A percentile compares a stretch with the other conserved stretches of the same genome.
phyloP scores from a whole-genome alignment of 2,113 vertebrate species.

The Lanius ludovicianus region DNA sequence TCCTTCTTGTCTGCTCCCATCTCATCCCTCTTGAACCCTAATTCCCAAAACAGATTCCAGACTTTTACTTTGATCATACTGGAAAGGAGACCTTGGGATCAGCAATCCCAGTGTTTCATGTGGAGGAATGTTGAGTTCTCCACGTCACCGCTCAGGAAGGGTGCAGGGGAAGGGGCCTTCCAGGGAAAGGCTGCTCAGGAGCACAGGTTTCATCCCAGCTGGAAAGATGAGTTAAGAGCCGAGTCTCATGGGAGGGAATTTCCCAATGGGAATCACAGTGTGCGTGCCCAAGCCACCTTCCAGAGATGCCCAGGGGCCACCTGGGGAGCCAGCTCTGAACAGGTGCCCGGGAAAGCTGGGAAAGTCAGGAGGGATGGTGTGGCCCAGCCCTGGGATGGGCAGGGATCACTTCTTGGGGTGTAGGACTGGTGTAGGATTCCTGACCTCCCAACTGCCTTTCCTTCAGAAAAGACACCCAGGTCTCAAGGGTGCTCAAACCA shows the following conservation, averaged over 20 bases:
- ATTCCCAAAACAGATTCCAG: neutral
- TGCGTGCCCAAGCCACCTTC: neutral
- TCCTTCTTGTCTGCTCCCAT: neutral
- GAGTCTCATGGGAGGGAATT: neutral
- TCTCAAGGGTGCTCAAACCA: neutral
- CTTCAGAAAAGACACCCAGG: neutral
- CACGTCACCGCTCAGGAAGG: neutral
- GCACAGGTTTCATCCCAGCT: neutral
- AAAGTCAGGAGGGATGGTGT: neutral
- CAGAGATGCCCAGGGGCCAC: neutral
- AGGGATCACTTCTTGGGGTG: neutral
- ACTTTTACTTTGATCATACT: accelerated
- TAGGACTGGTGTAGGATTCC: neutral
- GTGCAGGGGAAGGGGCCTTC: neutral
- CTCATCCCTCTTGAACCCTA: neutral
- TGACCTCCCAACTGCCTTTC: neutral
- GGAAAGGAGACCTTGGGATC: neutral
- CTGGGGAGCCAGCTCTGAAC: neutral
- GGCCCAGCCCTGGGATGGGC: neutral
- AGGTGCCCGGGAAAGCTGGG: neutral
- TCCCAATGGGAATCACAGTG: neutral
- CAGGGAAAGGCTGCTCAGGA: neutral
- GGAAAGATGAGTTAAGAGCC: neutral
- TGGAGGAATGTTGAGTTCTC: neutral
- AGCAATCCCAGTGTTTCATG: neutral